These are phyloP conservation scores for Staurois parvus DNA, from an alignment of 2,797 vertebrate genomes.

Conservation along the genomic window DNA sequence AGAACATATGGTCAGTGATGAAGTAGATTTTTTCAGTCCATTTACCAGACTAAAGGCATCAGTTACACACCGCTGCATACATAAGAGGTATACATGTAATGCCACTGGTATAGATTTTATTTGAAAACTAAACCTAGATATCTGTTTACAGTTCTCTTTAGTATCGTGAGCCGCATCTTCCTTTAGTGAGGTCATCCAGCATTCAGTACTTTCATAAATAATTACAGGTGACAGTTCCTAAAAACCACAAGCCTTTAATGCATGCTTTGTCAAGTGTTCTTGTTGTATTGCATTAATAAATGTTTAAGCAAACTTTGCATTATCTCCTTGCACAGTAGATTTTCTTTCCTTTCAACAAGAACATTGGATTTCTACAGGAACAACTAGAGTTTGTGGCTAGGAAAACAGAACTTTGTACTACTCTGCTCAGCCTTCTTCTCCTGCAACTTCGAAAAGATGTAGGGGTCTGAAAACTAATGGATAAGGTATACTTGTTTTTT, in stretches of 20 bases:
- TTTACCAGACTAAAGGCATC: constrained; percentile 13
- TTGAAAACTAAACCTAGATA: constrained; percentile 22
- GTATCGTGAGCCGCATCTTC: constrained; percentile 1
- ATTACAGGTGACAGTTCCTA: constrained; percentile 23
- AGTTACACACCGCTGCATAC: constrained; percentile 26
- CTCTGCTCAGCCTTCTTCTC: too few species aligned
- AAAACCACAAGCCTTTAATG: constrained; percentile 17
- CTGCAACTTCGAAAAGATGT: too few species aligned
- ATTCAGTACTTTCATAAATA: constrained; percentile 35
- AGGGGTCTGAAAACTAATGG: too few species aligned
- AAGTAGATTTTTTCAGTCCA: constrained; percentile 6
- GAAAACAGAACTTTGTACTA: background rate
- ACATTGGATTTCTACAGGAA: background rate
- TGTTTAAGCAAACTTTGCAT: background rate
- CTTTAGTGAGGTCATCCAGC: constrained; percentile 18
- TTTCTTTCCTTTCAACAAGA: background rate
- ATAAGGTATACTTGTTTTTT: too few species aligned
- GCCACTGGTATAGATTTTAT: constrained; percentile 11
- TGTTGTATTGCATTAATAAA: background rate
- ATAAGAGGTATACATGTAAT: constrained; percentile 10
- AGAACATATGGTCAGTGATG: constrained; percentile 1
- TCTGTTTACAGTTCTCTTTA: constrained; percentile 19
- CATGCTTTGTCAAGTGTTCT: background rate
- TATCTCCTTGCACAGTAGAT: background rate
- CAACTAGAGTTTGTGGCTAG: background rate